A percentile compares a stretch with the other conserved stretches of the same genome.
These are phyloP conservation scores for Sebastes iracundus DNA, from an alignment of 2,797 vertebrate species.

Conservation along the genomic window DNA sequence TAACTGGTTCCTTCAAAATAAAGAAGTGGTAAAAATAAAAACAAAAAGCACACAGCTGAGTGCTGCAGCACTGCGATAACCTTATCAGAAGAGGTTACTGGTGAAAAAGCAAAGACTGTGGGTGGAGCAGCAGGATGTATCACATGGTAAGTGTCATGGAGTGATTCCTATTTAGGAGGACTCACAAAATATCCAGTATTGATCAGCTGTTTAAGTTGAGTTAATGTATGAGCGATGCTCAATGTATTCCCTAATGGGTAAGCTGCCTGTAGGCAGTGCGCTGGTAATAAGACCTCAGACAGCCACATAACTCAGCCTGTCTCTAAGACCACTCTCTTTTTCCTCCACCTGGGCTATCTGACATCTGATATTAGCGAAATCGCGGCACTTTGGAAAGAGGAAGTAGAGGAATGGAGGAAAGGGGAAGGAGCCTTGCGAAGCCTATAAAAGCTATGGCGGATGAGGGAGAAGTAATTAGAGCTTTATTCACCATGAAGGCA, in stretches of 20 bases:
- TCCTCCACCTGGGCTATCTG: slow-evolving; percentile 73
- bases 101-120: slow-evolving; percentile 28
- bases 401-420: slow-evolving; percentile 40
- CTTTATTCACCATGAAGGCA: slow-evolving; percentile 44
- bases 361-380: slow-evolving; percentile 77
- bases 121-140: slow-evolving; percentile 25
- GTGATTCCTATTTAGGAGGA: slow-evolving; percentile 58
- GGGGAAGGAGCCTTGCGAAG: slow-evolving; percentile 26
- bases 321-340: slow-evolving; percentile 74
- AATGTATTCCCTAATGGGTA: slow-evolving; percentile 75
- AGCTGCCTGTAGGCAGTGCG: slow-evolving; percentile 70
- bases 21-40: slow-evolving; percentile 36
- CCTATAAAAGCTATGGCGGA: slow-evolving; percentile 19
- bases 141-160: slow-evolving; percentile 52
- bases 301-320: slow-evolving; percentile 78
- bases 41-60: slow-evolving; percentile 8
- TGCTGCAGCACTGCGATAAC: neutral
- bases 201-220: slow-evolving; percentile 76
- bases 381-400: slow-evolving; percentile 55
- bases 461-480: slow-evolving; percentile 46
- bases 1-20: slow-evolving; percentile 52
- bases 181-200: slow-evolving; percentile 70
- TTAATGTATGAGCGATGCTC: slow-evolving; percentile 78
- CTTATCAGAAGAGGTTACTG: slow-evolving; percentile 30
- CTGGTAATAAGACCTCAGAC: slow-evolving; percentile 76